Conservation (phyloP, 2,113 vertebrate species). For the Phocoena sinus region DNA sequence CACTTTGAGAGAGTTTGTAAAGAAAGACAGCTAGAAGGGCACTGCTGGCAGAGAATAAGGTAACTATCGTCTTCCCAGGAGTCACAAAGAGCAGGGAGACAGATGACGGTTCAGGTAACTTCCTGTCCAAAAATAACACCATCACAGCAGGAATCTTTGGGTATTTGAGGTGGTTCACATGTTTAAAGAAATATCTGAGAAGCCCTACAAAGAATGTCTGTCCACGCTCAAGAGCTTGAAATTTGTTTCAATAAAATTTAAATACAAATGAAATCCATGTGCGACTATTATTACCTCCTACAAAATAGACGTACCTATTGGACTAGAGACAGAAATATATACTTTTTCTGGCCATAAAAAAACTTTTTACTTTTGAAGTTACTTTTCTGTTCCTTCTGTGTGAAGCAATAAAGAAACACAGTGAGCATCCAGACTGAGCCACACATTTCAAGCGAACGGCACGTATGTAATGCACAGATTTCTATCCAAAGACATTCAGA, state of each 20-base stretch:
- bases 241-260: slow-evolving; percentile 29
- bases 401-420: background rate
- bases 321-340: background rate
- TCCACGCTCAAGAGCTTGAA: background rate
- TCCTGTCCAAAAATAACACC: background rate
- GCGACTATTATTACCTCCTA: background rate
- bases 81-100: background rate
- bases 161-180: background rate
- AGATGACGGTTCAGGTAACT: background rate
- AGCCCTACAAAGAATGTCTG: background rate
- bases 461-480: background rate
- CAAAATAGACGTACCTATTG: background rate
- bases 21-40: background rate
- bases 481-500: background rate
- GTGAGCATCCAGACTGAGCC: background rate
- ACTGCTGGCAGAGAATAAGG: background rate
- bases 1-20: background rate
- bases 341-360: background rate
- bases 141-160: background rate
- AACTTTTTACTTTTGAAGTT: background rate
- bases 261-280: background rate
- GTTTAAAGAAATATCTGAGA: background rate
- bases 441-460: background rate
- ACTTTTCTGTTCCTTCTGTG: background rate
- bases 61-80: background rate